Conservation (phyloP, 2,113 vertebrate genomes). For the Antechinus stuartii region DNA sequence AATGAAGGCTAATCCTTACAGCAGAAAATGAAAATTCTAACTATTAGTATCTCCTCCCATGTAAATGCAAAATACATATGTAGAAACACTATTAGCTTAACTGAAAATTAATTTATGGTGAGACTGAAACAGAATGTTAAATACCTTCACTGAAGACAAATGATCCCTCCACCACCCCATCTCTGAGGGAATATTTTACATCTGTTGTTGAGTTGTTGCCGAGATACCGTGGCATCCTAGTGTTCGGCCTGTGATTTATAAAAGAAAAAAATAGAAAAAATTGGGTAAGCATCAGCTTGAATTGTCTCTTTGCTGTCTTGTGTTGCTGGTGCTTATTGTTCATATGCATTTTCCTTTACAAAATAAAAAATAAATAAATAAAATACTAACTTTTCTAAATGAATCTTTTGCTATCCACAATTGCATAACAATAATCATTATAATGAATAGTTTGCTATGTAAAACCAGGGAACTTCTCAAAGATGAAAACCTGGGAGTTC, state of each 20-base stretch:
- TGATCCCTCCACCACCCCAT: constrained; percentile 75
- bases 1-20: constrained; percentile 69
- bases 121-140: constrained; percentile 84
- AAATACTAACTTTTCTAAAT: constrained; percentile 19
- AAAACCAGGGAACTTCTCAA: constrained; percentile 38
- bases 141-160: constrained; percentile 83
- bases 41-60: constrained; percentile 62
- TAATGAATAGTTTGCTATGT: neutral
- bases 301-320: constrained; percentile 72
- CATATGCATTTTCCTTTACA: constrained; percentile 25
- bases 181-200: constrained; percentile 81
- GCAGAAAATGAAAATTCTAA: constrained; percentile 61
- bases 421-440: constrained; percentile 41
- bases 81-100: constrained; percentile 80
- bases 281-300: constrained; percentile 76
- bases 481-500: neutral
- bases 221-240: constrained; percentile 82
- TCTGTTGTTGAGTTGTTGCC: constrained; percentile 87
- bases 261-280: constrained; percentile 78
- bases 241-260: constrained; percentile 78
- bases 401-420: constrained; percentile 27
- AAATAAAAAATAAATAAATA: too few species aligned
- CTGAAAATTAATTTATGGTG: constrained; percentile 85
- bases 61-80: constrained; percentile 79
- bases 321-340: constrained; percentile 67